Percentiles rank a stretch among this genome's conserved stretches.
Evolutionary conservation across 2,113 vertebrate species (phyloP).

Genomic region (Odontesthes bonariensis): DNA sequence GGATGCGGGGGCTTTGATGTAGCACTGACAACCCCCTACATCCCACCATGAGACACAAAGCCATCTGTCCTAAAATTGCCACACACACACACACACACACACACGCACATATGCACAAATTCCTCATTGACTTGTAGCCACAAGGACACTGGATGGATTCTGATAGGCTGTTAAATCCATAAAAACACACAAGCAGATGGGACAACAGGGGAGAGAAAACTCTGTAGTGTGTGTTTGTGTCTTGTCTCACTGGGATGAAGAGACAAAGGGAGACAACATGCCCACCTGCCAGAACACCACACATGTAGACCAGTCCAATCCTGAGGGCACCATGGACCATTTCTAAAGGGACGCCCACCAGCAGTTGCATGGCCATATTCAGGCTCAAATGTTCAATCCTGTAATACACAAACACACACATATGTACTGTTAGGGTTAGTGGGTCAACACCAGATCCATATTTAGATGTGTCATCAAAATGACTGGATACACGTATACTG

Average conservation of each 20-base stretch:
- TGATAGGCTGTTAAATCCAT: conserved; percentile 36
- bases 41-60: conserved; percentile 53
- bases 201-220: conserved; percentile 28
- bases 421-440: neutral
- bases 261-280: neutral
- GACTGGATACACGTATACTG: too few species aligned
- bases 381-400: conserved; percentile 97
- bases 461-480: neutral
- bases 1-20: conserved; percentile 46
- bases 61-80: conserved; percentile 68
- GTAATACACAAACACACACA: conserved; percentile 69
- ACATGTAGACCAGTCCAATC: conserved; percentile 93
- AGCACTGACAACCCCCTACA: conserved; percentile 49
- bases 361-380: conserved; percentile 95
- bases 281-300: conserved; percentile 96
- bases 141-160: conserved; percentile 31
- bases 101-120: conserved; percentile 15
- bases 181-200: conserved; percentile 54
- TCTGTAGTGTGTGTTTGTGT: conserved; percentile 15
- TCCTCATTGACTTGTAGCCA: conserved; percentile 38
- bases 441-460: neutral
- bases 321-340: conserved; percentile 96
- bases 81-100: conserved; percentile 29
- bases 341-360: conserved; percentile 96
- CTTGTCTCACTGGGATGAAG: neutral